Base-by-base conservation (phyloP, 2,797 vertebrate species). In the Ctenopoma kingsleyae region DNA sequence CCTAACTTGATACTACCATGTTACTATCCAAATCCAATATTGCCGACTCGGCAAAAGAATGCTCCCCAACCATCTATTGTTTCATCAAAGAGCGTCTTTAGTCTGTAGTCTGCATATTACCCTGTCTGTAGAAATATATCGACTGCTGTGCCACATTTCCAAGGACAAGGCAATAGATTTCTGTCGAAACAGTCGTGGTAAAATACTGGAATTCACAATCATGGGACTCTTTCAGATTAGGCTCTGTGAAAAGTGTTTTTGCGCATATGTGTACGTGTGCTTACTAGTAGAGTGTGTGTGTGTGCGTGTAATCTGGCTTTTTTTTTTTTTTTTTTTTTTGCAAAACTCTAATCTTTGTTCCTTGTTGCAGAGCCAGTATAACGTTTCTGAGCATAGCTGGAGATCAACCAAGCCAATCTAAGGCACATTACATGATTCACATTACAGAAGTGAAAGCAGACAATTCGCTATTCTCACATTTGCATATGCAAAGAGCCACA, bases 21-120 rank as follows among this genome's bases (percentile, higher is more conserved):
- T 93, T 91, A 88, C 89, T 80, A 90, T 92, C 91, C 90, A 91
- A 93, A 93, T 92, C 91, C 91, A 92, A 93, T 93, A 93, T 85
- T 82, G 90, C 84, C 35, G 76, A 90, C 62, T 88, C 76, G 41
- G 89, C 91, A 91, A 62, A 89, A 91, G 80, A 76, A 82, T 20
- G 36, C 19, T 11, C 20, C 61, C 74, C 62, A 16, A 43, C 52
- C 50, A 27, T 74, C 87, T 85, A 87, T 91, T 93, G 88, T 92
- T 91, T 90, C 86, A 86, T 77, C 77, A 64, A 76, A 88, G 72
- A 88, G 75, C 66, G 52, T 85, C 83, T 74, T 60, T 41, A 78
- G 72, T 87, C 59, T 65, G 72, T 59, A 67, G 73, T 56, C 74
- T 66, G 67, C 48, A 58, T 76, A 79, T 87, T 84, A 86, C 77